Conservation (phyloP, 2,113 vertebrate species). For the Rhombomys opimus region DNA sequence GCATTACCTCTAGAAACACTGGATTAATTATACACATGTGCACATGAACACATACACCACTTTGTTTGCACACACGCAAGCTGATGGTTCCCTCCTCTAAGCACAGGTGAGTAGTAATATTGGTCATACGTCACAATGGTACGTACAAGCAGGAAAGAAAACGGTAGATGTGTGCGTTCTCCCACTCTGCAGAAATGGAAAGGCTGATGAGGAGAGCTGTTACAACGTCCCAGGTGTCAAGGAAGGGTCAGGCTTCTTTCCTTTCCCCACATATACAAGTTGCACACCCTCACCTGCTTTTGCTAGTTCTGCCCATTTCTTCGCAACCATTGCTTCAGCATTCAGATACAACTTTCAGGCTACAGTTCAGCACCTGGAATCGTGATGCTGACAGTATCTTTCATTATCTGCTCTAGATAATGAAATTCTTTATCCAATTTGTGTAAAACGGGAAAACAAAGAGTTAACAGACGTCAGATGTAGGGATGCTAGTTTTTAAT, state of each 20-base stretch:
- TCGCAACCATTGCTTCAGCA: background rate
- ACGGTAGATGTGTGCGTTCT: background rate
- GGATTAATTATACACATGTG: background rate
- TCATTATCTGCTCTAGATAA: background rate
- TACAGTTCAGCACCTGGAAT: background rate
- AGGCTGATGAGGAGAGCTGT: background rate
- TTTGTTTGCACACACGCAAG: background rate
- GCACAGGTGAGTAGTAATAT: fast-evolving
- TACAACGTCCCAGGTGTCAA: fast-evolving
- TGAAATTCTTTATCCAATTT: background rate
- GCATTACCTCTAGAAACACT: background rate
- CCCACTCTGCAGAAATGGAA: background rate
- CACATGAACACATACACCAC: no score
- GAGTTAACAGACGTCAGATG: background rate
- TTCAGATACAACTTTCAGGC: background rate
- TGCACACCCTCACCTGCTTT: background rate
- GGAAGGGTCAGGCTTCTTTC: background rate
- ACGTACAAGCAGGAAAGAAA: background rate
- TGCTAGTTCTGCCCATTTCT: background rate
- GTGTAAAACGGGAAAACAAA: background rate
- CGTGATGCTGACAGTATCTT: background rate
- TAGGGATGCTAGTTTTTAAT: background rate
- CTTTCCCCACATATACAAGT: background rate
- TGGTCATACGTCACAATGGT: background rate
- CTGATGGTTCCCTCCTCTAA: background rate